phyloP scores from a whole-genome alignment of 2,797 vertebrate genomes.

The Microhierax caerulescens region DNA sequence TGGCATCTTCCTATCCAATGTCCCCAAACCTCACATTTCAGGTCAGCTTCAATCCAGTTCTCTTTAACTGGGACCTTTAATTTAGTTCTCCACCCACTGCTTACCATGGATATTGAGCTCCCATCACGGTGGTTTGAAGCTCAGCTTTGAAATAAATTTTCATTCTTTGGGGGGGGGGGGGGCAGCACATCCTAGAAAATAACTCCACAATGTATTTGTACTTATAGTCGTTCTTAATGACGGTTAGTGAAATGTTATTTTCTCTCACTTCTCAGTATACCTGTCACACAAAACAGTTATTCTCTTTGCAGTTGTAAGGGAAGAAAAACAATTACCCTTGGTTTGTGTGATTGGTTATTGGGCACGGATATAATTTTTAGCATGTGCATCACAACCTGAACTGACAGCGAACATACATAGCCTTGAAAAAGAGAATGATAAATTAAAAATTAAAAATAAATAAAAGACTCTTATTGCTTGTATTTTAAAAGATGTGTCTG shows the following conservation, averaged over 20 bases:
- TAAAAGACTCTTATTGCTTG: neutral
- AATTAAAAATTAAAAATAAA: neutral
- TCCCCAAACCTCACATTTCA: neutral
- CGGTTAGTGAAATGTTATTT: neutral
- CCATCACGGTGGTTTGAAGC: neutral
- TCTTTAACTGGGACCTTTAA: neutral
- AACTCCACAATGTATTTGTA: neutral
- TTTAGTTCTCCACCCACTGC: neutral
- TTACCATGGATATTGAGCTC: neutral
- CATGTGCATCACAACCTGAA: neutral
- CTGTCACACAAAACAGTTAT: neutral
- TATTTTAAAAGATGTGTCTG: rapidly evolving
- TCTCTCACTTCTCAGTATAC: neutral
- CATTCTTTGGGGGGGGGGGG: rapidly evolving
- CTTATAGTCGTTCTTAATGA: neutral
- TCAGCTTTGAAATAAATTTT: neutral
- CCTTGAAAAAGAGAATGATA: neutral
- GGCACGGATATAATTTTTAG: neutral
- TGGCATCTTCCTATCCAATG: neutral
- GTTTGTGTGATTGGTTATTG: neutral
- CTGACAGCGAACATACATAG: neutral
- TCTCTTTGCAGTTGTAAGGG: neutral
- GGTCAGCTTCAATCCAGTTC: neutral
- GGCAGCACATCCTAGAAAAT: neutral
- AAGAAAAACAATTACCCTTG: neutral